These are phyloP conservation scores for Plagodis dolabraria DNA, from an alignment of 2,888 invertebrate genomes.

Conservation along the genomic window DNA sequence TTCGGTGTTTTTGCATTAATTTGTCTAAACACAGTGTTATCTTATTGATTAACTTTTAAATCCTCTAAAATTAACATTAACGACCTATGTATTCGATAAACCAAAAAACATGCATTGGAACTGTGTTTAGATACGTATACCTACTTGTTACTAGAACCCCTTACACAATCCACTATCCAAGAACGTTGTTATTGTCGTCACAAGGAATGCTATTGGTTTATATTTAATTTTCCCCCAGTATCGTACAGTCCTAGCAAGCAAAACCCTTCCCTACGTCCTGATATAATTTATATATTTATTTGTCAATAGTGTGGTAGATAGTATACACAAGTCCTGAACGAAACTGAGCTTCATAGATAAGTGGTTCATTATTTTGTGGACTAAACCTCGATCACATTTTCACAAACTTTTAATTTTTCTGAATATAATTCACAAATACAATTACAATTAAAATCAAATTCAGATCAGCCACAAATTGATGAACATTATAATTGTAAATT, in stretches of 20 bases:
- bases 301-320: constrained; percentile 63
- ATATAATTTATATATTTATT: constrained; percentile 39
- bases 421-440: constrained; percentile 28
- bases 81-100: constrained; percentile 32
- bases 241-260: constrained; percentile 52
- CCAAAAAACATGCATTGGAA: constrained; percentile 16
- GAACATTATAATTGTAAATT: constrained; percentile 67
- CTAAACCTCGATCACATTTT: constrained; percentile 30
- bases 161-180: constrained; percentile 33
- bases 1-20: constrained; percentile 49
- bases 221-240: constrained; percentile 43
- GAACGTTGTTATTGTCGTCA: constrained; percentile 44
- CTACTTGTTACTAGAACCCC: constrained; percentile 23
- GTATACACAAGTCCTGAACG: constrained; percentile 74
- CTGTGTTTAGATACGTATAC: constrained; percentile 35
- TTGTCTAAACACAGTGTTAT: constrained; percentile 37
- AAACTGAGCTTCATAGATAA: constrained; percentile 77
- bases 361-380: constrained; percentile 74
- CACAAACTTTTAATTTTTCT: constrained; percentile 19
- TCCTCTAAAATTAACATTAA: constrained; percentile 6
- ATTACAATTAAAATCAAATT: constrained; percentile 19
- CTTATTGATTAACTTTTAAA: constrained; percentile 5
- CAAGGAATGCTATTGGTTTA: constrained; percentile 48
- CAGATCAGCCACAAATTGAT: constrained; percentile 62
- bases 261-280: constrained; percentile 44